Conservation (phyloP, 1,140 invertebrate species). For the Psilanteris sp. region DNA sequence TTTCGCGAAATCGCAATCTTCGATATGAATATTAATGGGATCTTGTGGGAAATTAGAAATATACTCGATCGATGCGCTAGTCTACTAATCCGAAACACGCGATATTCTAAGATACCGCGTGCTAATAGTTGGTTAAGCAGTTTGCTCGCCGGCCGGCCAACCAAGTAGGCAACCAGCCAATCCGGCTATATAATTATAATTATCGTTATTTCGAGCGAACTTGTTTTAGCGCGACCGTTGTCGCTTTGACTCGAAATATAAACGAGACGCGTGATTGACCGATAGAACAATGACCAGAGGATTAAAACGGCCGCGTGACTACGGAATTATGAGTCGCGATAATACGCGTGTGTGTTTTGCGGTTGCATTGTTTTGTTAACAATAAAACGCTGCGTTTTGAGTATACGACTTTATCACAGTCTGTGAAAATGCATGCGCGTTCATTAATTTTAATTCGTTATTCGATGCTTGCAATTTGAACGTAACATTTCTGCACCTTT, state of each 20-base stretch:
- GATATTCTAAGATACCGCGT: slow-evolving; percentile 13
- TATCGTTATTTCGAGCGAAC: slow-evolving; percentile 54
- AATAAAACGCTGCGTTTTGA: too few relatives aligned
- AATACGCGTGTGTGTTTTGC: not conserved
- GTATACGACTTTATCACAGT: too few relatives aligned
- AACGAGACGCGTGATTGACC: slow-evolving; percentile 44
- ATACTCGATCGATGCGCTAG: too few relatives aligned
- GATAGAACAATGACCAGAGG: slow-evolving; percentile 46
- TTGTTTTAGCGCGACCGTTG: slow-evolving; percentile 40
- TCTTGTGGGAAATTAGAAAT: too few relatives aligned
- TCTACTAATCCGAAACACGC: too few relatives aligned
- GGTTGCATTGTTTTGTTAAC: too few relatives aligned
- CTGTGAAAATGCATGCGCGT: too few relatives aligned
- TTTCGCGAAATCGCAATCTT: too few relatives aligned
- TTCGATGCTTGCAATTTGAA: too few relatives aligned
- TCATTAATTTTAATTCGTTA: too few relatives aligned
- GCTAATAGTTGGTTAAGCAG: slow-evolving; percentile 9
- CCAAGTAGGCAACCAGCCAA: slow-evolving; percentile 43
- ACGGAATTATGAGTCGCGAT: not conserved
- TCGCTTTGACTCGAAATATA: slow-evolving; percentile 48
- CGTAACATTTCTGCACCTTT: too few relatives aligned
- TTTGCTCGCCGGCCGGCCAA: not conserved
- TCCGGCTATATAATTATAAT: slow-evolving; percentile 51
- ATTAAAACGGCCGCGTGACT: not conserved
- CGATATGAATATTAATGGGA: too few relatives aligned